A percentile compares a stretch with the other conserved stretches of the same genome.
phyloP scores from a whole-genome alignment of 2,113 vertebrate genomes.

The Thinocorus orbignyianus region DNA sequence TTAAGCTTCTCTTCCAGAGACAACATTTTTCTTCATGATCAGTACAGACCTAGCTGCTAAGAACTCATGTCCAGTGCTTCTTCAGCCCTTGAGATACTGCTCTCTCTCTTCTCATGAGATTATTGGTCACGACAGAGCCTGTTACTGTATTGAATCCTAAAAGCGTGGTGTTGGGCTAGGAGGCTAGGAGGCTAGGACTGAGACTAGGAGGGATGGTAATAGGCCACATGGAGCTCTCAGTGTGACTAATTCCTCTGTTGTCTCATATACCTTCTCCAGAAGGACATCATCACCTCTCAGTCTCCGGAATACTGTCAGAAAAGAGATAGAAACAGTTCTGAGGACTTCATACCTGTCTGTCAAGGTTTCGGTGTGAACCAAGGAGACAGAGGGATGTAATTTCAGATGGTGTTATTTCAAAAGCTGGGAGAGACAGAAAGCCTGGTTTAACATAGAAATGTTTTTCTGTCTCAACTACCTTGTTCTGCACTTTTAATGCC shows the following conservation, averaged over 20 bases:
- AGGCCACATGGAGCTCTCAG: conserved; percentile 64
- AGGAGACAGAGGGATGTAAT: neutral
- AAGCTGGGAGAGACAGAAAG: neutral
- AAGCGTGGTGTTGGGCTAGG: conserved; percentile 68
- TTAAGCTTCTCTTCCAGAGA: neutral
- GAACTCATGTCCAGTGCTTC: neutral
- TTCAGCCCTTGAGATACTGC: neutral
- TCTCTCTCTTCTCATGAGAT: neutral
- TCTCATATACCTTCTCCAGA: conserved; percentile 53
- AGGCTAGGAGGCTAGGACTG: no score
- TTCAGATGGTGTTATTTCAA: neutral
- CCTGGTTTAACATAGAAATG: neutral
- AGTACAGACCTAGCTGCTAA: neutral
- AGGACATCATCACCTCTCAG: conserved; percentile 43
- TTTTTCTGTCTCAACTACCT: neutral
- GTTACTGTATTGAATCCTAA: conserved; percentile 74
- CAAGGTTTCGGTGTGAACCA: neutral
- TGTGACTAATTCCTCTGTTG: neutral
- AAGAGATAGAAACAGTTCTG: neutral
- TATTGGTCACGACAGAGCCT: neutral
- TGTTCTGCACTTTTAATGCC: neutral
- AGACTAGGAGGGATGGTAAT: conserved; percentile 69
- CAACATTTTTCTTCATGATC: neutral
- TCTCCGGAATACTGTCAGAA: conserved; percentile 47
- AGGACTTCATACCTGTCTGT: neutral